These are phyloP conservation scores for Drymodes brunneopygia DNA, from an alignment of 2,113 vertebrate species.

Conservation along the genomic window DNA sequence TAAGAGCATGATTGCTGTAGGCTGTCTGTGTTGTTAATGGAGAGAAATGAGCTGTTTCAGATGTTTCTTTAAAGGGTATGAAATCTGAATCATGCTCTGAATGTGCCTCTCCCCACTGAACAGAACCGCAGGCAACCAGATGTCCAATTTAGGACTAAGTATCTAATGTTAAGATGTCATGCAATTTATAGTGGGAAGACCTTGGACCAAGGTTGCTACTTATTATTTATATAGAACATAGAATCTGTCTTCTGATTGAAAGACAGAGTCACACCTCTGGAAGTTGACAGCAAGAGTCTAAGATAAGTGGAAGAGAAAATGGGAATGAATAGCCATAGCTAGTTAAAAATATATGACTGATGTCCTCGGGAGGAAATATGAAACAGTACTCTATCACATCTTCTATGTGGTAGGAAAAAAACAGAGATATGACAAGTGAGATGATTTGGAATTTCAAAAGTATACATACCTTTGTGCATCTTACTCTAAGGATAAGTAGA, in stretches of 20 bases:
- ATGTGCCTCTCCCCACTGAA: background rate
- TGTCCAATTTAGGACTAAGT: background rate
- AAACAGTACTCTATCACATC: background rate
- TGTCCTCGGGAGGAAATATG: background rate
- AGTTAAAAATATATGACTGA: background rate
- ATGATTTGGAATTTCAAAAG: background rate
- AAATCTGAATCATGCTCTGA: background rate
- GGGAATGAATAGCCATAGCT: background rate
- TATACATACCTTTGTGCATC: background rate
- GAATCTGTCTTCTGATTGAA: background rate
- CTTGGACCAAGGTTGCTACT: background rate
- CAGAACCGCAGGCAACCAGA: background rate
- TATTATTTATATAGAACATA: background rate
- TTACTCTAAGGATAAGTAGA: background rate
- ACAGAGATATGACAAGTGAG: background rate
- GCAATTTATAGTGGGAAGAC: background rate
- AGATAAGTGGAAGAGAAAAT: background rate
- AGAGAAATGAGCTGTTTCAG: constrained; percentile 7
- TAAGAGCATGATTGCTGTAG: background rate
- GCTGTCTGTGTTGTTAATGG: constrained; percentile 7
- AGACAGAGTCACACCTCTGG: background rate
- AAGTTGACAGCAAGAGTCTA: background rate
- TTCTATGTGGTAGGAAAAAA: background rate
- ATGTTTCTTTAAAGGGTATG: background rate
- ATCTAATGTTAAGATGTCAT: background rate